Conservation (phyloP, 1,140 invertebrate species). For the Eupristina koningsbergeri region DNA sequence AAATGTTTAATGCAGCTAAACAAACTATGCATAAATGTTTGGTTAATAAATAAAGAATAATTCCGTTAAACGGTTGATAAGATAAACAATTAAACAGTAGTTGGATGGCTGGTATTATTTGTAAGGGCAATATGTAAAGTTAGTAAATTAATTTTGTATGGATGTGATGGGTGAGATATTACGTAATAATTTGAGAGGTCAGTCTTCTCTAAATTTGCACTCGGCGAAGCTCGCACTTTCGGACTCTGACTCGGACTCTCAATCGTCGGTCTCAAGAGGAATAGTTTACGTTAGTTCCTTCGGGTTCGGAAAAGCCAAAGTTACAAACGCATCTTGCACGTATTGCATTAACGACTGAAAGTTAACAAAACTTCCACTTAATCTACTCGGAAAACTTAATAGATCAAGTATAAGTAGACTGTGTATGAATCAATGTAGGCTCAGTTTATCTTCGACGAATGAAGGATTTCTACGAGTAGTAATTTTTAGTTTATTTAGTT, state of each 20-base stretch:
- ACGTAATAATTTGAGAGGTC: neutral
- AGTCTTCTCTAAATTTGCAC: neutral
- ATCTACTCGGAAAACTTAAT: slow-evolving; percentile 1
- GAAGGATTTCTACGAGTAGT: neutral
- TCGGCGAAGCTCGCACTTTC: neutral
- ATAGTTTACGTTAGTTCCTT: neutral
- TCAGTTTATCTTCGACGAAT: neutral
- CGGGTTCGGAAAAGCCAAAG: neutral
- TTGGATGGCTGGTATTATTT: no score
- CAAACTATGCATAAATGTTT: no score
- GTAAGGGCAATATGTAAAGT: neutral
- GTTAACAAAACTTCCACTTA: neutral
- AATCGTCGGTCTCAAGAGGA: neutral
- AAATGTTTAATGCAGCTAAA: no score
- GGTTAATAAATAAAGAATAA: no score
- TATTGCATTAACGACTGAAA: neutral
- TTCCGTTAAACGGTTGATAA: no score
- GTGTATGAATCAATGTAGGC: neutral
- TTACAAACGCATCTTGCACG: slow-evolving; percentile 1
- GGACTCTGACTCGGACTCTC: neutral
- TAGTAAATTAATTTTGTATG: neutral
- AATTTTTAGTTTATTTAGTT: no score
- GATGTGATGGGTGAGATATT: neutral
- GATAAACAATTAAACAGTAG: no score
- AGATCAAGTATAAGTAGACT: neutral